phyloP scores from a whole-genome alignment of 2,888 invertebrate species.

The Sarcophaga variegata region DNA sequence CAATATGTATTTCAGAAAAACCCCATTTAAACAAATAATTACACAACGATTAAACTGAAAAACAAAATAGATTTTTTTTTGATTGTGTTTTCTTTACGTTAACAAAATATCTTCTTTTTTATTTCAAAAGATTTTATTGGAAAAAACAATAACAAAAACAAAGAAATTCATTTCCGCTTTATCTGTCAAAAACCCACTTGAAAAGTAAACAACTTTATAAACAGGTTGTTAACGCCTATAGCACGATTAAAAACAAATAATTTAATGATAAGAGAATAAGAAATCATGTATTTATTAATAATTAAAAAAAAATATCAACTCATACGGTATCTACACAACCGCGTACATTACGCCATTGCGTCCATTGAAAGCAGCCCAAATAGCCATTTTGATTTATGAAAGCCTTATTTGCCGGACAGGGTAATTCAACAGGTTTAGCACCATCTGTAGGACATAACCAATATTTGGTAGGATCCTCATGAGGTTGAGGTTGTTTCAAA shows the following conservation, averaged over 20 bases:
- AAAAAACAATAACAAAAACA: neutral
- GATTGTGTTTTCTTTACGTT: neutral
- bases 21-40: neutral
- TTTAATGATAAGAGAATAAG: neutral
- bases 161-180: constrained; percentile 3
- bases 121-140: neutral
- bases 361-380: constrained; percentile 73
- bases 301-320: neutral
- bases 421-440: constrained; percentile 53
- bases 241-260: neutral
- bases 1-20: neutral
- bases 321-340: constrained; percentile 43
- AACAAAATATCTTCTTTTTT: neutral
- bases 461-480: constrained; percentile 69
- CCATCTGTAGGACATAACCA: constrained; percentile 69
- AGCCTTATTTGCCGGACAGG: constrained; percentile 67
- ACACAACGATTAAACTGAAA: constrained; percentile 2
- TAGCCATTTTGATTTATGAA: constrained; percentile 69
- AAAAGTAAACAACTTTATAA: neutral
- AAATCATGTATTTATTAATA: neutral
- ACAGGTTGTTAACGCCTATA: neutral
- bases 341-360: constrained; percentile 69
- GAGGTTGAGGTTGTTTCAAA: constrained; percentile 66
- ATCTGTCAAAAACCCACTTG: neutral
- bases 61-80: constrained; percentile 16